A percentile compares a stretch with the other conserved stretches of the same genome.
phyloP scores from a whole-genome alignment of 2,113 vertebrate species.

The Nibea coibor region DNA sequence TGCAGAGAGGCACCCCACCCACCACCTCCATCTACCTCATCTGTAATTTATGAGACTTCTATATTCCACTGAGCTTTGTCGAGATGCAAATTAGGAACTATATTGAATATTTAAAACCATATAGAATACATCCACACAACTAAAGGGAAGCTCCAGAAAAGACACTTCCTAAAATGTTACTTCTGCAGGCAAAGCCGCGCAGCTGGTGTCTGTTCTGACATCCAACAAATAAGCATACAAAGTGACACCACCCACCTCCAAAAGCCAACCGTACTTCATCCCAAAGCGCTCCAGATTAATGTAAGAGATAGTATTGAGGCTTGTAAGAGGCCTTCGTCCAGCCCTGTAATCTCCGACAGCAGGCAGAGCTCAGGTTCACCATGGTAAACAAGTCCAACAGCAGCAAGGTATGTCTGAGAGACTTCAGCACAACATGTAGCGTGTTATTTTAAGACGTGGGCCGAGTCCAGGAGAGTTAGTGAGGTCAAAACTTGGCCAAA shows the following conservation, averaged over 20 bases:
- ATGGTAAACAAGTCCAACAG: constrained; percentile 56
- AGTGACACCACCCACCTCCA: background rate
- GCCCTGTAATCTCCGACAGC: constrained; percentile 36
- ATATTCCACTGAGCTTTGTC: constrained; percentile 10
- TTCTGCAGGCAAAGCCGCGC: background rate
- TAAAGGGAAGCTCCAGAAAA: background rate
- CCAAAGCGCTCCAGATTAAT: constrained; percentile 20
- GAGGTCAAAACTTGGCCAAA: constrained; percentile 65
- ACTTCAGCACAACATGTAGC: constrained; percentile 47
- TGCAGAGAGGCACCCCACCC: constrained; percentile 45
- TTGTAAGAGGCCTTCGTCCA: constrained; percentile 10
- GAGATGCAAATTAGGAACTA: constrained; percentile 20
- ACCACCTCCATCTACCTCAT: constrained; percentile 42
- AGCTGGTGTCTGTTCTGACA: constrained; percentile 1
- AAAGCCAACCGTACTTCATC: background rate
- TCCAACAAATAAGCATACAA: background rate
- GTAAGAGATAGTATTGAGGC: constrained; percentile 23
- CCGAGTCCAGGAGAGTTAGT: constrained; percentile 47
- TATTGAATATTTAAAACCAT: background rate
- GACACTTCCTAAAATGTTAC: background rate
- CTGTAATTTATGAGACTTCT: constrained; percentile 47
- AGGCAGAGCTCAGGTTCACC: constrained; percentile 46
- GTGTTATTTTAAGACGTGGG: constrained; percentile 64
- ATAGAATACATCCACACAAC: background rate
- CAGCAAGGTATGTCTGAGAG: constrained; percentile 58